Percentiles rank a stretch among this genome's conserved stretches.
phyloP scores from a whole-genome alignment of 2,113 vertebrate species.

The Calidris pygmaea region DNA sequence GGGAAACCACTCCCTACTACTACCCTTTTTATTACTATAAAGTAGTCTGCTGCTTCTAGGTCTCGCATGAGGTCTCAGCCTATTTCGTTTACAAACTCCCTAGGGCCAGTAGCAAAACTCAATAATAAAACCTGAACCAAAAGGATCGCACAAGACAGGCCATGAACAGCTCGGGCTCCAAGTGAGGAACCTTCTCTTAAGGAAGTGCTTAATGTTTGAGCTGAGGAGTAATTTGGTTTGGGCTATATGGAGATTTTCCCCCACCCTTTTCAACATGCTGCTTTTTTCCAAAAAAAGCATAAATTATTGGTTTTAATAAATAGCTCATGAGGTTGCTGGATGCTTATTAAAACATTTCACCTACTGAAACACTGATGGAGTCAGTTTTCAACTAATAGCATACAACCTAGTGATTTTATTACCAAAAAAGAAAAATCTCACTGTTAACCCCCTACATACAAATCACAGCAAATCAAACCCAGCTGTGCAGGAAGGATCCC shows the following conservation, averaged over 20 bases:
- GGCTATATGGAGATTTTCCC: background rate
- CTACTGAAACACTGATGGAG: constrained; percentile 9
- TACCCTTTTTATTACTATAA: background rate
- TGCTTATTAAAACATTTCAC: constrained; percentile 31
- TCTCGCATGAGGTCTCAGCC: background rate
- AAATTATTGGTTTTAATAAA: constrained; percentile 26
- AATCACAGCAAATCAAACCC: constrained; percentile 18
- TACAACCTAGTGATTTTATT: background rate
- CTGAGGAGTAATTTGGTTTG: background rate
- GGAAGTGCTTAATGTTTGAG: background rate
- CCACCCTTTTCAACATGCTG: background rate
- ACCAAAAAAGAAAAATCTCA: background rate
- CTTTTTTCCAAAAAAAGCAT: background rate
- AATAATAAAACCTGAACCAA: background rate
- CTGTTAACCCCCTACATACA: background rate
- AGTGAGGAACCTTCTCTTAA: background rate
- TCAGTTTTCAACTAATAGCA: constrained; percentile 40
- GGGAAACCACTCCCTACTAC: background rate
- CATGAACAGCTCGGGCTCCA: background rate
- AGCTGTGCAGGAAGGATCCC: background rate
- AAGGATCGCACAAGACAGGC: background rate
- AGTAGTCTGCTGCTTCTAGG: background rate
- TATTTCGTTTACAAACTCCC: background rate
- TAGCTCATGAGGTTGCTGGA: background rate
- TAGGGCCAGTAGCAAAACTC: background rate